Evolutionary conservation across 2,113 vertebrate species (phyloP).

Genomic region (Gasterosteus nipponicus): DNA sequence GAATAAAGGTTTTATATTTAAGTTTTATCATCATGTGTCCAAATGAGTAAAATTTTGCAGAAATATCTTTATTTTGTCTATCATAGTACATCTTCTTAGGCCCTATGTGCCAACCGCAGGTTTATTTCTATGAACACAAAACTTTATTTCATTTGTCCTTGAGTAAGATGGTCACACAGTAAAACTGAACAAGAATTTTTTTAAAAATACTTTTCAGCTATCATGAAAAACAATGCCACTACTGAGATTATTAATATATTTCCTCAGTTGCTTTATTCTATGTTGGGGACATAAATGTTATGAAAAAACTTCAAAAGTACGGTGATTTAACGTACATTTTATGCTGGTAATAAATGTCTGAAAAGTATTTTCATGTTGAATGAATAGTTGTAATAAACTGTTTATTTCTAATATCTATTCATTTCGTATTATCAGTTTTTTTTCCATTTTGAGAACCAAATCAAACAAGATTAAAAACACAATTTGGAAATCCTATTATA

Average conservation of each 20-base stretch:
- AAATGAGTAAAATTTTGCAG: background rate
- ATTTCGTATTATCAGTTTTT: background rate
- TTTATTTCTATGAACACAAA: slow-evolving; percentile 4
- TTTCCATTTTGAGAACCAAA: background rate
- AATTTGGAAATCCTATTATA: background rate
- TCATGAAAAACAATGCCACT: background rate
- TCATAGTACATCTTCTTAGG: slow-evolving; percentile 3
- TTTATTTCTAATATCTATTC: background rate
- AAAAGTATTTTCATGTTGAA: slow-evolving; percentile 20
- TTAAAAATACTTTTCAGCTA: background rate
- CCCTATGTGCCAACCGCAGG: slow-evolving; percentile 15
- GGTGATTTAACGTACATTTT: background rate
- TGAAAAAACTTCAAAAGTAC: slow-evolving; percentile 3
- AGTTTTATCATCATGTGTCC: background rate
- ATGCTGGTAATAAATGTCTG: background rate
- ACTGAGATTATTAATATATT: slow-evolving; percentile 39
- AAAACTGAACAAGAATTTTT: background rate
- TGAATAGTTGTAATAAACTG: slow-evolving; percentile 23
- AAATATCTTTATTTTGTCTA: background rate
- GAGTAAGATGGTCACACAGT: background rate
- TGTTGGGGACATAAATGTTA: background rate
- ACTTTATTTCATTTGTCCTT: background rate
- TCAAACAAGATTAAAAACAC: background rate
- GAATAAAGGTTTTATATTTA: background rate
- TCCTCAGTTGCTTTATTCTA: background rate